Conservation (phyloP, 1,140 invertebrate species). For the Rhynchophorus ferrugineus region DNA sequence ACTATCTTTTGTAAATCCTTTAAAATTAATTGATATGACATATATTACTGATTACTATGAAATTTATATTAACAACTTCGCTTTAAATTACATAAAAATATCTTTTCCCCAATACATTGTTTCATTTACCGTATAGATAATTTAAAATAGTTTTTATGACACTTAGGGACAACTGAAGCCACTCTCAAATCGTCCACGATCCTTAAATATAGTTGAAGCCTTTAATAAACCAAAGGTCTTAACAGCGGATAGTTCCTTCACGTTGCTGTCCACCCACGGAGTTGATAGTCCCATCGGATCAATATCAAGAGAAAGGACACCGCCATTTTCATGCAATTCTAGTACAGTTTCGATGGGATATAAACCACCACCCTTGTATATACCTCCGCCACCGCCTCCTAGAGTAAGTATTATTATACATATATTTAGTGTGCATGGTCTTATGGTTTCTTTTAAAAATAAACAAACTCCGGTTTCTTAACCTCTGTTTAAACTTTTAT, state of each 20-base stretch:
- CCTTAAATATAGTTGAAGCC: conserved; percentile 30
- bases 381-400: conserved; percentile 19
- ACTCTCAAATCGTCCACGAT: conserved; percentile 26
- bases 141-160: not conserved
- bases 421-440: no score
- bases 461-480: no score
- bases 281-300: conserved; percentile 24
- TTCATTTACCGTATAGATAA: no score
- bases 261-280: conserved; percentile 19
- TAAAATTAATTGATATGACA: no score
- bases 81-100: no score
- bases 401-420: conserved; percentile 5
- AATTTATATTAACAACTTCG: no score
- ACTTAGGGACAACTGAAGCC: conserved; percentile 19
- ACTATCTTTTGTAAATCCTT: no score
- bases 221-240: conserved; percentile 29
- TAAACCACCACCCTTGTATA: conserved; percentile 15
- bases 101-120: no score
- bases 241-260: conserved; percentile 23
- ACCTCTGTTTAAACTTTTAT: no score
- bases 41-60: no score
- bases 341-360: conserved; percentile 21
- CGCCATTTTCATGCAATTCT: conserved; percentile 30
- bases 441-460: no score
- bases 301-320: conserved; percentile 33